Percentiles rank a stretch among this genome's conserved stretches.
These are phyloP conservation scores for Thalassaphorura encarpata DNA, from an alignment of 1,140 invertebrate genomes.

Conservation along the genomic window DNA sequence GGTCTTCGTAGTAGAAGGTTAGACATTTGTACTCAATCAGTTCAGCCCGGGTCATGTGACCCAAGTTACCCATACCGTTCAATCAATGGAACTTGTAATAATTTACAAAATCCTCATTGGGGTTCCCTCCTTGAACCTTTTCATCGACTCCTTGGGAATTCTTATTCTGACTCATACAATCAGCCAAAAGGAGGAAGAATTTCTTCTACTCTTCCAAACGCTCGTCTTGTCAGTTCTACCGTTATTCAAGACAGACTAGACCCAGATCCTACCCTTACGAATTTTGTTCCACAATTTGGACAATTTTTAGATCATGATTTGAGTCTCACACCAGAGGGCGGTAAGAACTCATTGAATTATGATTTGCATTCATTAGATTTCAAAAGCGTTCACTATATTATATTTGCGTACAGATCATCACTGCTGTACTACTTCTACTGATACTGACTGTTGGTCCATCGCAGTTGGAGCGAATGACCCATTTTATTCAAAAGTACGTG, in stretches of 20 bases:
- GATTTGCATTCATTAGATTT: no score
- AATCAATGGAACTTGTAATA: slow-evolving; percentile 46
- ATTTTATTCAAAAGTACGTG: slow-evolving; percentile 54
- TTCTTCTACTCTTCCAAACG: slow-evolving; percentile 57
- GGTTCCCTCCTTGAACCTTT: slow-evolving; percentile 50
- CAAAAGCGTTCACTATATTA: no score
- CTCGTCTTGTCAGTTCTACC: slow-evolving; percentile 69
- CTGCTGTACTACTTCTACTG: slow-evolving; percentile 13
- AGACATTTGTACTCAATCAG: background rate
- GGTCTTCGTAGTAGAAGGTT: background rate
- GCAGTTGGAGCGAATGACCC: slow-evolving; percentile 77
- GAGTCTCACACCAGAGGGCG: slow-evolving; percentile 23
- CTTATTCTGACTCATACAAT: slow-evolving; percentile 50
- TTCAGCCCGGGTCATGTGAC: background rate
- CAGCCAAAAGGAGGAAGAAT: slow-evolving; percentile 39
- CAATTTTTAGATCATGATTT: slow-evolving; percentile 31
- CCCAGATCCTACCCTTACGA: slow-evolving; percentile 81
- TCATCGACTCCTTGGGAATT: slow-evolving; percentile 44
- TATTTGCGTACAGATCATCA: background rate
- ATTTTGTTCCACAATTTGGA: slow-evolving; percentile 57
- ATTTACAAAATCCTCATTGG: slow-evolving; percentile 43
- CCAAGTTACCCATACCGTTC: slow-evolving; percentile 36
- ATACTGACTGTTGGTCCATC: slow-evolving; percentile 43
- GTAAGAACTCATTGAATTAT: background rate
- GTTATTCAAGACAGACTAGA: slow-evolving; percentile 81